Evolutionary conservation across 1,140 invertebrate species (phyloP), one percentile per base, ranked within the genome.

Genomic region (Pseudomyrmex sp.): DNA sequence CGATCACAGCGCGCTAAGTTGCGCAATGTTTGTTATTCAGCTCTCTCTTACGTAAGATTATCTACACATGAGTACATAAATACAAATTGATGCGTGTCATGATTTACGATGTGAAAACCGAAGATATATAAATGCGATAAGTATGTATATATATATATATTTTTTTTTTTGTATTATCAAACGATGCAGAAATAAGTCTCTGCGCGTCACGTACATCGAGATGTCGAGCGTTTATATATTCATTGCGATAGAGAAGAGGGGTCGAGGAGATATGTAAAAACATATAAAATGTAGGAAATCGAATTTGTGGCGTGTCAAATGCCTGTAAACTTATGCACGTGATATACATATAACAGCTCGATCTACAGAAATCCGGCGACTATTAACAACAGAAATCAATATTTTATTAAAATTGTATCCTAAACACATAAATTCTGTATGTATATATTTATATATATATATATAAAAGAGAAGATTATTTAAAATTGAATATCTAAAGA

Each of bases 211-310:
- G 13, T 75, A 62, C 35, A 56, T 66, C 23, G 85, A 85, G n/a
- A 23, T 50, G 52, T 52, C 9, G 44, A 46, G 18, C 68, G 66
- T 48, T 46, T 61, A 73, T 70, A 59, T 66, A 48, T 63, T 46
- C 46, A 54, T 23, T 70, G 46, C 79, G 80, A 82, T 85, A 61
- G 18, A 68, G 35, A 7, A 35, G 13, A 73, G 48, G 63, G 50
- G n/a, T 58, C 52, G 48, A 26, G 61, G 74, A 85, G 18, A 87
- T 87, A 63, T 88, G 87, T 82, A 88, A 52, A 88, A 84, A 85
- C 35, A 88, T 85, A 87, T 61, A 82, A 87, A 88, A 87, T 87
- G 70, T 65, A 70, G 44, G 82, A 88, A 84, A 58, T 75, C 68
- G 63, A 69, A 69, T 79, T 69, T 26, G 35, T 26, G 35, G 20